Conservation (phyloP, 2,113 vertebrate species). For the Ondatra zibethicus region DNA sequence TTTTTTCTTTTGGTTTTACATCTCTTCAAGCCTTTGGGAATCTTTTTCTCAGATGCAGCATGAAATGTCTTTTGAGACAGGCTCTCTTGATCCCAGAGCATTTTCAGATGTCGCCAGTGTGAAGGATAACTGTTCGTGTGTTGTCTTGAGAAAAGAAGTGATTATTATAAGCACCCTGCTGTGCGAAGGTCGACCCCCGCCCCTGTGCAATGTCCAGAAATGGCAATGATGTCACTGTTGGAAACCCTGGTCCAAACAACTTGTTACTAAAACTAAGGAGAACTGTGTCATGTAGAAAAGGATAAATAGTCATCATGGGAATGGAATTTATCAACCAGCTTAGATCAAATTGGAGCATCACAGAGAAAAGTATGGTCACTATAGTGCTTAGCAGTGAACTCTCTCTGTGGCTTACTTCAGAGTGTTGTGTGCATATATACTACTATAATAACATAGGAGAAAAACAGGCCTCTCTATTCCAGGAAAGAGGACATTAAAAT, state of each 20-base stretch:
- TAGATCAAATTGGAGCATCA: neutral
- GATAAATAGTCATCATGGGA: neutral
- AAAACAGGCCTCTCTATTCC: neutral
- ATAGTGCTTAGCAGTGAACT: neutral
- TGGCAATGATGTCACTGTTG: too few relatives aligned
- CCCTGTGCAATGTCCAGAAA: neutral
- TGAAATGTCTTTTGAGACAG: neutral
- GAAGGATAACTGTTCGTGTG: neutral
- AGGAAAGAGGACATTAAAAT: neutral
- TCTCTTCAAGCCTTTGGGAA: neutral
- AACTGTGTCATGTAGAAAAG: neutral
- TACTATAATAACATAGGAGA: neutral
- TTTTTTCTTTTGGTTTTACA: neutral
- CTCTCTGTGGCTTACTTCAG: neutral
- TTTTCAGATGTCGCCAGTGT: neutral
- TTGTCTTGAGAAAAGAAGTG: neutral
- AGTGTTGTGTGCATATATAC: neutral
- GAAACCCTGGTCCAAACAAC: neutral
- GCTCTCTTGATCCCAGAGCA: neutral
- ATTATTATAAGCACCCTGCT: neutral
- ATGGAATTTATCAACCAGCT: neutral
- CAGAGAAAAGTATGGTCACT: neutral
- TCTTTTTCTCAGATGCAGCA: neutral
- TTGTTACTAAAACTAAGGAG: neutral
- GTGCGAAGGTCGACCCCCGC: accelerated